These are phyloP conservation scores for Acrocephalus arundinaceus DNA, from an alignment of 2,113 vertebrate species.

Conservation along the genomic window DNA sequence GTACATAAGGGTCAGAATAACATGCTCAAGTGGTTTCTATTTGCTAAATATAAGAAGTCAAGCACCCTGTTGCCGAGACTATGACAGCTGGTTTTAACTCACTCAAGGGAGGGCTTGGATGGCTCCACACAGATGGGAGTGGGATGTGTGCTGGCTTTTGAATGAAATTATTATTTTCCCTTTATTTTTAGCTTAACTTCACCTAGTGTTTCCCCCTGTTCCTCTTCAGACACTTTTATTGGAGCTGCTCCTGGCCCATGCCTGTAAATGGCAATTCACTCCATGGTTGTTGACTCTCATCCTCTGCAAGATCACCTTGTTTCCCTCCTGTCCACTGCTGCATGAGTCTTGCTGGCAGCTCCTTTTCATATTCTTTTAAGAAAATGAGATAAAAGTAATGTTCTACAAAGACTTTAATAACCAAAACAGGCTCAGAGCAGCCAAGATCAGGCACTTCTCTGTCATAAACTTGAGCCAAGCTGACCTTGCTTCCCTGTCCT, in stretches of 20 bases:
- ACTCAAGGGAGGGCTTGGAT: neutral
- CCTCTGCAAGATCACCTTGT: fast-evolving
- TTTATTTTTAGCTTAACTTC: neutral
- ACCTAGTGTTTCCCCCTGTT: neutral
- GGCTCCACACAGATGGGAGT: neutral
- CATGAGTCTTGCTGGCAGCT: neutral
- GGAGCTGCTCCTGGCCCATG: neutral
- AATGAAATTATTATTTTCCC: neutral
- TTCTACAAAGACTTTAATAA: neutral
- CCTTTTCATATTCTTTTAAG: neutral
- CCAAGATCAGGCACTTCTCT: neutral
- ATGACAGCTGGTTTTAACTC: neutral
- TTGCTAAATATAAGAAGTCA: neutral
- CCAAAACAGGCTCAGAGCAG: neutral
- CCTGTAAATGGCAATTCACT: neutral
- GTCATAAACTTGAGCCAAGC: neutral
- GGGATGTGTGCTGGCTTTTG: neutral
- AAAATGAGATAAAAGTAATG: neutral
- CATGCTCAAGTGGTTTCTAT: neutral
- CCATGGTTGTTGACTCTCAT: fast-evolving
- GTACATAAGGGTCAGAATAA: neutral
- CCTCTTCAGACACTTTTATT: neutral
- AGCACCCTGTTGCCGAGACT: neutral
- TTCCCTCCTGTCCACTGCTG: neutral
- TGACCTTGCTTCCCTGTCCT: neutral